A percentile compares a stretch with the other conserved stretches of the same genome.
These are phyloP conservation scores for Diadumene lineata DNA, from an alignment of 92 coral and sea anemone species.

Conservation along the genomic window DNA sequence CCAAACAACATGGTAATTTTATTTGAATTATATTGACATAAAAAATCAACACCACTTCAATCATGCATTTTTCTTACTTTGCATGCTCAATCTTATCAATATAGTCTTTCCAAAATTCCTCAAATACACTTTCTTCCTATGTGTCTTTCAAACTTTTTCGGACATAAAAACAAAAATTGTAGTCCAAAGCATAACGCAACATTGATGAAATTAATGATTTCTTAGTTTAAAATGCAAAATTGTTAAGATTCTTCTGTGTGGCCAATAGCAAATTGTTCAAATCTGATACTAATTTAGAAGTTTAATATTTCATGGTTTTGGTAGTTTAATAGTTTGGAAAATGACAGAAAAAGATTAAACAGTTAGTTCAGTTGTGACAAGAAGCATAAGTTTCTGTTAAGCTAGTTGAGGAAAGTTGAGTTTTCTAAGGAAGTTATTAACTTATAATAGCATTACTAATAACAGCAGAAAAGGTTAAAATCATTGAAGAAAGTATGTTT, in stretches of 20 bases:
- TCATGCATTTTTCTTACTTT: background rate
- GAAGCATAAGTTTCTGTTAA: slow-evolving; percentile 48
- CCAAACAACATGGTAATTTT: background rate
- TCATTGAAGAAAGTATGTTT: no score
- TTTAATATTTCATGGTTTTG: background rate
- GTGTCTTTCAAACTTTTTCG: no score
- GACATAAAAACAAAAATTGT: no score
- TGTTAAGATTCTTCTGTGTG: no score
- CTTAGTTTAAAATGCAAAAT: no score
- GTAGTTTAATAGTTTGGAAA: background rate
- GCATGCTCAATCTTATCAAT: background rate
- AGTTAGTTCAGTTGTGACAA: slow-evolving; percentile 23
- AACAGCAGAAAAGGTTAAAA: no score
- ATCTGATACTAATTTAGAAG: background rate
- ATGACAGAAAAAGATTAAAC: background rate
- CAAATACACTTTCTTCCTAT: no score
- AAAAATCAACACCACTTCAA: background rate
- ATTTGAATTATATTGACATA: background rate
- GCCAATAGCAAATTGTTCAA: background rate
- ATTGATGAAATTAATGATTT: no score
- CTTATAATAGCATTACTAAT: no score
- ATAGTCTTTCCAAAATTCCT: no score
- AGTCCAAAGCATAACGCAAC: no score
- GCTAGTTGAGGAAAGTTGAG: slow-evolving; percentile 15
- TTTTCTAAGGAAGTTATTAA: background rate